Base-by-base conservation (phyloP, 1,140 invertebrate species). In the Lasioglossum baleicum region DNA sequence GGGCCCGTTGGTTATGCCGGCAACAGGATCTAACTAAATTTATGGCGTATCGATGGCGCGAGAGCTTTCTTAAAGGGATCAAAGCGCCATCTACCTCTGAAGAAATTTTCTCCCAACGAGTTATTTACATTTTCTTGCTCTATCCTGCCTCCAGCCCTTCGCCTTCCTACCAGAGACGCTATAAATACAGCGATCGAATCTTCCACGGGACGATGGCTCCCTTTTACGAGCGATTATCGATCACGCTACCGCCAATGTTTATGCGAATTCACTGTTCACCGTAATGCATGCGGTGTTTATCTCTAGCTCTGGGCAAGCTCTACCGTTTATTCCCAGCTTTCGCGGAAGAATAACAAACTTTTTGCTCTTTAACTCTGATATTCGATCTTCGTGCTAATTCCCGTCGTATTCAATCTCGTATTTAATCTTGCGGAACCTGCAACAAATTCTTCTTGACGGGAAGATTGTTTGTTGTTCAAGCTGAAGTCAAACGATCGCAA, bases 11-110 rank as follows among this genome's bases (percentile, higher is more conserved):
- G 56, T 58, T 58, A 7, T 35, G 17, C 17, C 31, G 17, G 65
- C 79, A 71, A 71, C 67, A 60, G 60, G 80, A 81, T 80, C 83
- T 84, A 84, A 84, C 83, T 81, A 80, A 85, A 84, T 84, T 78
- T 81, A 84, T 81, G 73, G 67, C 63, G 70, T 80, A 80, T 84
- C 82, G 69, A 81, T 74, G 60, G 53, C 80, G 61, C 66, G n/a
- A 42, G 13, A 40, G 53, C 53, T 44, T 64, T 60, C 40, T 67
- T 68, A 75, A 75, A 42, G 69, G 66, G 70, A 79, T 79, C 70
- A 66, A 67, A 68, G 56, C 53, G 22, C 4, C 70, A 31, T 60
- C 48, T 65, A 10, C 35, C 15, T 20, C 7, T 8, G 69, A 75
- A 83, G 65, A 66, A 69, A 85, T 77, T 53, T 84, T 70, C 42